phyloP scores from a whole-genome alignment of 2,113 vertebrate genomes.

The Trogon melanurus region DNA sequence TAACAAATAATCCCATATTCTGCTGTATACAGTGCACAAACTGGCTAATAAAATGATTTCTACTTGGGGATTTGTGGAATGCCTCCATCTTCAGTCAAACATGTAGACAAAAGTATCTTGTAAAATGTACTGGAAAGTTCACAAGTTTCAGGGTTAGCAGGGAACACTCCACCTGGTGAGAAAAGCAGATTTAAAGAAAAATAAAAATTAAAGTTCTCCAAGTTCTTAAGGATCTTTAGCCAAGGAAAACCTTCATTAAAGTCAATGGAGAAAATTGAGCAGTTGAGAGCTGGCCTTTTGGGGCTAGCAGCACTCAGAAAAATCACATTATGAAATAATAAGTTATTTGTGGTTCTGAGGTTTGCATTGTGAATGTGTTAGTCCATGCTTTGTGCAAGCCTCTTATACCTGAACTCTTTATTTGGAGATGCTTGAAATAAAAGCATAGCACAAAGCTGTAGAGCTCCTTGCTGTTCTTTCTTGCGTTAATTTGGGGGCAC shows the following conservation, averaged over 20 bases:
- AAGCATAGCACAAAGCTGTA: neutral
- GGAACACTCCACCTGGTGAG: conserved; percentile 67
- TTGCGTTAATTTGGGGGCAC: neutral
- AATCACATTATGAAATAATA: conserved; percentile 34
- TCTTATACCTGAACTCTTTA: neutral
- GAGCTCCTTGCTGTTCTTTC: neutral
- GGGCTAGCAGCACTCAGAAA: conserved; percentile 3
- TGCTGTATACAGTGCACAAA: conserved; percentile 73
- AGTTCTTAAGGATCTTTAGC: conserved; percentile 16
- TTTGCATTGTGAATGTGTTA: neutral
- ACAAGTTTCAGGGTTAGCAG: conserved; percentile 54
- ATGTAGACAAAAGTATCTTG: conserved; percentile 50
- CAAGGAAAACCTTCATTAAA: conserved; percentile 65
- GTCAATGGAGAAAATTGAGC: conserved; percentile 36
- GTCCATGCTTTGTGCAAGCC: neutral
- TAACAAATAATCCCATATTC: conserved; percentile 81
- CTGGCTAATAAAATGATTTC: conserved; percentile 77
- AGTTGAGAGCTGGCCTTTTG: conserved; percentile 41
- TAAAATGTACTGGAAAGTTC: conserved; percentile 67
- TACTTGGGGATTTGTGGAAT: conserved; percentile 76
- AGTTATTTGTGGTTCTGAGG: conserved; percentile 32
- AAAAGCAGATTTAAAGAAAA: neutral
- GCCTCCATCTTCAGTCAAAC: conserved; percentile 73
- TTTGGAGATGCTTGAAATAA: neutral
- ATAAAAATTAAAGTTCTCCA: conserved; percentile 14